A percentile compares a stretch with the other conserved stretches of the same genome.
Evolutionary conservation across 2,888 invertebrate genomes (phyloP).

Genomic region (Athalia rosae): DNA sequence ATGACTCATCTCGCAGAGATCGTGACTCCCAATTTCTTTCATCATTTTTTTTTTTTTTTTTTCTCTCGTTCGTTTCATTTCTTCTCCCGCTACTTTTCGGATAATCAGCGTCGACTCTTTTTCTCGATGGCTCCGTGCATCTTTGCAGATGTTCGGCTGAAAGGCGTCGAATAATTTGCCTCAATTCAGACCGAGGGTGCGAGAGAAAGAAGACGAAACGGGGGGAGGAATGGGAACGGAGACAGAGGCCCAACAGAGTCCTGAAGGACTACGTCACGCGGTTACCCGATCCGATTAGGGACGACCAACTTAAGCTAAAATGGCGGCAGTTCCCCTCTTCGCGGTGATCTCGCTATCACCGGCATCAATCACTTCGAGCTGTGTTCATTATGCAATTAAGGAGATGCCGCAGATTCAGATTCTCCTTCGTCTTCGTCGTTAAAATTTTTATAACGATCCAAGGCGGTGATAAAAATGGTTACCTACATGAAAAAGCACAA

Average conservation of each 20-base stretch:
- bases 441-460: too few relatives aligned
- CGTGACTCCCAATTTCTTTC: constrained; percentile 35
- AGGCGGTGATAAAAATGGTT: too few relatives aligned
- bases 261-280: not conserved
- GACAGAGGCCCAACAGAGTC: not conserved
- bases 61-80: not conserved
- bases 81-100: not conserved
- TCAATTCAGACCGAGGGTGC: not conserved
- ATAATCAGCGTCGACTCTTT: not conserved
- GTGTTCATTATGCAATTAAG: constrained; percentile 15
- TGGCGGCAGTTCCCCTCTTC: constrained; percentile 4
- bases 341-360: constrained; percentile 1
- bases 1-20: constrained; percentile 26
- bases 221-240: not conserved
- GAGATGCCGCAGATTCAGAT: not conserved
- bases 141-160: not conserved
- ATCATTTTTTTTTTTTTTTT: not conserved
- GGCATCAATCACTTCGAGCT: constrained; percentile 16
- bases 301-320: constrained; percentile 15
- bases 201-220: not conserved
- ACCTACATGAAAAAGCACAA: too few relatives aligned
- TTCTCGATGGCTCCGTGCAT: not conserved
- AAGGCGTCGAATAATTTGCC: constrained; percentile 5
- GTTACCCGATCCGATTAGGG: constrained; percentile 31
- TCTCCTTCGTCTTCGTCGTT: too few relatives aligned